Percentiles rank a stretch among this genome's conserved stretches.
phyloP scores from a whole-genome alignment of 2,888 invertebrate genomes.

The Aphidoletes aphidimyza region DNA sequence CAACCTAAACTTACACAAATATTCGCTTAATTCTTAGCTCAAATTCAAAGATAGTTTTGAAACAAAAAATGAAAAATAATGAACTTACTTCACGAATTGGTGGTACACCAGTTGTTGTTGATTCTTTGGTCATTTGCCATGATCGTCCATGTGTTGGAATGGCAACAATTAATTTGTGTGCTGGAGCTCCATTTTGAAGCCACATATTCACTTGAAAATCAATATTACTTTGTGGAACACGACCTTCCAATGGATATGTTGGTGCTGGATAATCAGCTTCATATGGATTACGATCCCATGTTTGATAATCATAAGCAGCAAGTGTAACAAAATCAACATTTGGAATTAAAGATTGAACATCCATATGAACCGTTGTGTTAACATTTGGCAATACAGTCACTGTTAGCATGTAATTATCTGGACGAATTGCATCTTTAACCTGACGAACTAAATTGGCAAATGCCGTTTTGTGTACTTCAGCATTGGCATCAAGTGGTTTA shows the following conservation, averaged over 20 bases:
- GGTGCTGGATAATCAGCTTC: slow-evolving; percentile 83
- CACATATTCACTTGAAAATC: slow-evolving; percentile 76
- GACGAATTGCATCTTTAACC: slow-evolving; percentile 76
- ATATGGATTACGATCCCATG: slow-evolving; percentile 78
- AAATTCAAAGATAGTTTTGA: neutral
- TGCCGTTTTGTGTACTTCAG: slow-evolving; percentile 83
- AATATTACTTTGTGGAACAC: slow-evolving; percentile 75
- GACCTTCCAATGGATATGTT: slow-evolving; percentile 77
- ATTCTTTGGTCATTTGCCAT: slow-evolving; percentile 81
- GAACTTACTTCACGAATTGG: slow-evolving; percentile 69
- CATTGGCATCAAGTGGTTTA: slow-evolving; percentile 80
- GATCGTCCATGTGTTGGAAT: slow-evolving; percentile 79
- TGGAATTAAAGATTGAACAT: slow-evolving; percentile 78
- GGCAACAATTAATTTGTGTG: slow-evolving; percentile 76
- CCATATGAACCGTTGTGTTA: slow-evolving; percentile 75
- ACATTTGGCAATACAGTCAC: slow-evolving; percentile 81
- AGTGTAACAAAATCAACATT: slow-evolving; percentile 83
- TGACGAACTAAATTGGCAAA: slow-evolving; percentile 82
- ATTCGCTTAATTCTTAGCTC: too few species aligned
- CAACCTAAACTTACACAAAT: slow-evolving; percentile 60
- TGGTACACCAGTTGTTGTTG: slow-evolving; percentile 81
- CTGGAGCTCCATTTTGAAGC: slow-evolving; percentile 71
- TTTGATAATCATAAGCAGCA: slow-evolving; percentile 82
- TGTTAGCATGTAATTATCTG: slow-evolving; percentile 75
- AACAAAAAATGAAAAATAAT: neutral